A percentile compares a stretch with the other conserved stretches of the same genome.
Evolutionary conservation across 2,888 invertebrate species (phyloP).

Genomic region (Rotaria macrura): DNA sequence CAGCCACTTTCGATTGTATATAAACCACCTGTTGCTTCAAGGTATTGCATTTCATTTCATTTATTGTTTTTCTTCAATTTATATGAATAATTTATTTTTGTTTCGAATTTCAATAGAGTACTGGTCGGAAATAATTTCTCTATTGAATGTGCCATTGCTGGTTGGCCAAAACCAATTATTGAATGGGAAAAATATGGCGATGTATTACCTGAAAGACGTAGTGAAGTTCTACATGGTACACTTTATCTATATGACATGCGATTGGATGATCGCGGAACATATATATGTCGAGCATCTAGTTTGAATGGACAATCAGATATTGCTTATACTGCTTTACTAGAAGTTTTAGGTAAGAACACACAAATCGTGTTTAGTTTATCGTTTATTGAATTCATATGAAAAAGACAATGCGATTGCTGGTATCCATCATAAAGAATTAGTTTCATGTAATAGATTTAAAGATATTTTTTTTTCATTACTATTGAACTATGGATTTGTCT

Average conservation of each 20-base stretch:
- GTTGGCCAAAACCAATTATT: slow-evolving; percentile 83
- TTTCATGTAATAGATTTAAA: too few relatives aligned
- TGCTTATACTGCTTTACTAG: slow-evolving; percentile 38
- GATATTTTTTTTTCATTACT: too few relatives aligned
- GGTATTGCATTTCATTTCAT: not conserved
- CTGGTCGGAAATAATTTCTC: slow-evolving; percentile 66
- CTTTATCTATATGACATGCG: slow-evolving; percentile 40
- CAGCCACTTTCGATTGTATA: not conserved
- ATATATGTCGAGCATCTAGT: slow-evolving; percentile 42
- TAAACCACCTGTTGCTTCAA: slow-evolving; percentile 6
- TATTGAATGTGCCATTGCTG: slow-evolving; percentile 82
- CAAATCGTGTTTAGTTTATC: too few relatives aligned
- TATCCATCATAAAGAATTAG: too few relatives aligned
- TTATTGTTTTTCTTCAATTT: not conserved
- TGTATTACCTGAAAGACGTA: slow-evolving; percentile 36
- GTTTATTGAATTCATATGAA: too few relatives aligned
- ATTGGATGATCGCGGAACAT: slow-evolving; percentile 42
- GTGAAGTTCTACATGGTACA: slow-evolving; percentile 37
- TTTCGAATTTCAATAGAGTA: slow-evolving; percentile 35
- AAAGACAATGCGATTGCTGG: too few relatives aligned
- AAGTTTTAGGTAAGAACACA: not conserved
- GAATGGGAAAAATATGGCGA: slow-evolving; percentile 71
- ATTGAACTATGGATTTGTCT: too few relatives aligned
- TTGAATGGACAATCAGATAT: slow-evolving; percentile 37
- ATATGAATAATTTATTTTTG: too few relatives aligned